Evolutionary conservation across 2,113 vertebrate species (phyloP).

Genomic region (Glareola pratincola): DNA sequence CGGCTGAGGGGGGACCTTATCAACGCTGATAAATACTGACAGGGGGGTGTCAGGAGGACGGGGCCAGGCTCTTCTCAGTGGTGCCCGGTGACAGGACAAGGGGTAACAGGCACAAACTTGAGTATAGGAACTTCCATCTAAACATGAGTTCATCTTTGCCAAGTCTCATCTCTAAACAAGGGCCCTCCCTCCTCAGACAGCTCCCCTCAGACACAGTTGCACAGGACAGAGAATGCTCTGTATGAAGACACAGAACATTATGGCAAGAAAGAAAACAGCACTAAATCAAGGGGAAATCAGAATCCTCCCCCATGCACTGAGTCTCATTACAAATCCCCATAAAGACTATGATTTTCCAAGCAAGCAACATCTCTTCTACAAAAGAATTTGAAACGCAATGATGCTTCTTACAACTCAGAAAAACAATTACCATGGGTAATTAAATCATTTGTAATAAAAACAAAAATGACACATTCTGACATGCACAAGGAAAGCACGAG

Average conservation of each 20-base stretch:
- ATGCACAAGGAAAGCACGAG: neutral
- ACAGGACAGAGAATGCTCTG: neutral
- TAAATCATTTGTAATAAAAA: neutral
- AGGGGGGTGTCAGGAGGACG: no score
- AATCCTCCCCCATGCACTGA: neutral
- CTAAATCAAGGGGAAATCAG: neutral
- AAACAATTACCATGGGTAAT: neutral
- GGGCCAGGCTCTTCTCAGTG: no score
- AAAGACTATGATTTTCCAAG: neutral
- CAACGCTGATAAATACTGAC: no score
- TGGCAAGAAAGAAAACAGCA: neutral
- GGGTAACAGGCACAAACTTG: no score
- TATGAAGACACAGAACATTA: neutral
- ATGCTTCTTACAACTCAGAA: neutral
- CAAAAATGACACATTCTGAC: neutral
- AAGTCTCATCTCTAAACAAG: neutral
- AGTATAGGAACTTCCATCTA: no score
- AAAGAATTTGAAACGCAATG: neutral
- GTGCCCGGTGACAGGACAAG: no score
- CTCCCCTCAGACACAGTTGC: neutral
- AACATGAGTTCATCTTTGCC: neutral
- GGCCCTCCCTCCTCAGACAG: neutral
- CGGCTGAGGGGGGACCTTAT: no score
- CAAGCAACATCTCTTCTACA: neutral
- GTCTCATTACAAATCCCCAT: neutral